A percentile compares a stretch with the other conserved stretches of the same genome.
These are phyloP conservation scores for Aporophyla nigra DNA, from an alignment of 2,888 invertebrate genomes.

Conservation along the genomic window DNA sequence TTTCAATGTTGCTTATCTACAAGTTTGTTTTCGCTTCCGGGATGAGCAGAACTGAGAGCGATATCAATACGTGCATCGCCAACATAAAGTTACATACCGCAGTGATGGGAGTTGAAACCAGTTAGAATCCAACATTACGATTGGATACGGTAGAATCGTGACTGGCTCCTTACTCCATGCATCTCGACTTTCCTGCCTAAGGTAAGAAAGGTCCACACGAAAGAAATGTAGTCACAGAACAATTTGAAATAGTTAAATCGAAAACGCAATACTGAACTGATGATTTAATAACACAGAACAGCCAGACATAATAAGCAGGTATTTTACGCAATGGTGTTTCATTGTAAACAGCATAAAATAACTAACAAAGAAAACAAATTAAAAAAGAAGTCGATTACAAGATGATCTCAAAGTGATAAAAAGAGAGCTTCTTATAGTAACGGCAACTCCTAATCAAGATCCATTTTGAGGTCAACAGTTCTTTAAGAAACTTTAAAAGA, in stretches of 20 bases:
- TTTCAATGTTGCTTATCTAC: conserved; percentile 58
- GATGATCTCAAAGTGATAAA: conserved; percentile 54
- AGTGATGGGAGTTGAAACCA: conserved; percentile 42
- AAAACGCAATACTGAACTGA: not conserved
- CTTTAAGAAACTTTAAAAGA: conserved; percentile 59
- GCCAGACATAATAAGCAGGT: conserved; percentile 12
- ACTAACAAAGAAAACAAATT: conserved; percentile 7
- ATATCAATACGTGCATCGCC: conserved; percentile 51
- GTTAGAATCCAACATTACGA: conserved; percentile 42
- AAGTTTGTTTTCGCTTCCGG: conserved; percentile 57
- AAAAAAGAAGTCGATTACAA: conserved; percentile 12
- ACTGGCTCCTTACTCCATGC: conserved; percentile 39
- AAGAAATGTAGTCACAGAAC: not conserved
- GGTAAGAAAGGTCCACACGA: not conserved
- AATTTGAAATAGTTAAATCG: not conserved
- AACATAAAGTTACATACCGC: conserved; percentile 32
- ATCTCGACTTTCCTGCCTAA: conserved; percentile 23
- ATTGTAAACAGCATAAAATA: not conserved
- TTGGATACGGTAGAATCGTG: conserved; percentile 49
- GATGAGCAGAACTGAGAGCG: conserved; percentile 52
- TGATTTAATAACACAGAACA: not conserved
- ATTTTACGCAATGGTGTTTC: not conserved
- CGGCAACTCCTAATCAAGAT: conserved; percentile 68
- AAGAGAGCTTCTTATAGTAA: conserved; percentile 60
- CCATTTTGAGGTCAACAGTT: conserved; percentile 67